These are phyloP conservation scores for Tringa solitaria DNA, from an alignment of 2,113 vertebrate species.

Conservation along the genomic window DNA sequence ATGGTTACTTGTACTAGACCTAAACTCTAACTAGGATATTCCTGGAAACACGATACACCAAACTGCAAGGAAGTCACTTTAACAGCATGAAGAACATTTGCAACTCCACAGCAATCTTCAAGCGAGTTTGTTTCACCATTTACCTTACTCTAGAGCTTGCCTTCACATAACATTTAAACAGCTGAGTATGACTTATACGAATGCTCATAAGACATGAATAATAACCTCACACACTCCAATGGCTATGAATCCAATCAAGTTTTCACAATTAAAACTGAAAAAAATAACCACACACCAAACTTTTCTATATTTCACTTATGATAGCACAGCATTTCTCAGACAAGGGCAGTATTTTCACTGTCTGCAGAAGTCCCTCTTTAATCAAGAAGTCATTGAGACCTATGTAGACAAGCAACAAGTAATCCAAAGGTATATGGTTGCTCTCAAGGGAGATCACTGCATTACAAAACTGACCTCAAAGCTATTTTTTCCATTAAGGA, in stretches of 20 bases:
- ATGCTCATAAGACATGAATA: background rate
- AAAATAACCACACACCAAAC: background rate
- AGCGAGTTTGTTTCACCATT: background rate
- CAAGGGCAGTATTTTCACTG: background rate
- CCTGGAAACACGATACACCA: background rate
- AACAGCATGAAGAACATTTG: background rate
- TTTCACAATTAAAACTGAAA: background rate
- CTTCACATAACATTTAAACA: background rate
- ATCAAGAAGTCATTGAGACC: background rate
- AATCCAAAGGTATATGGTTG: background rate
- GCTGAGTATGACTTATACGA: background rate
- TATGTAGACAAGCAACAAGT: background rate
- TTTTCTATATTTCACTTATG: background rate
- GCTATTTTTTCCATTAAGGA: background rate
- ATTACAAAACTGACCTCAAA: background rate
- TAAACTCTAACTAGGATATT: background rate
- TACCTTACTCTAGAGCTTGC: background rate
- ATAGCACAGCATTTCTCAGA: background rate
- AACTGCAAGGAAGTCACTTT: background rate
- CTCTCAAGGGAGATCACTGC: background rate
- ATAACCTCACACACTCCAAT: background rate
- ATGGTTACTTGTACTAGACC: background rate
- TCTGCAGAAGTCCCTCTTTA: background rate
- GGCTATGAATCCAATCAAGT: background rate
- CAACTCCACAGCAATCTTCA: background rate